These are phyloP conservation scores for Pterois miles DNA, from an alignment of 2,797 vertebrate species.

Conservation along the genomic window DNA sequence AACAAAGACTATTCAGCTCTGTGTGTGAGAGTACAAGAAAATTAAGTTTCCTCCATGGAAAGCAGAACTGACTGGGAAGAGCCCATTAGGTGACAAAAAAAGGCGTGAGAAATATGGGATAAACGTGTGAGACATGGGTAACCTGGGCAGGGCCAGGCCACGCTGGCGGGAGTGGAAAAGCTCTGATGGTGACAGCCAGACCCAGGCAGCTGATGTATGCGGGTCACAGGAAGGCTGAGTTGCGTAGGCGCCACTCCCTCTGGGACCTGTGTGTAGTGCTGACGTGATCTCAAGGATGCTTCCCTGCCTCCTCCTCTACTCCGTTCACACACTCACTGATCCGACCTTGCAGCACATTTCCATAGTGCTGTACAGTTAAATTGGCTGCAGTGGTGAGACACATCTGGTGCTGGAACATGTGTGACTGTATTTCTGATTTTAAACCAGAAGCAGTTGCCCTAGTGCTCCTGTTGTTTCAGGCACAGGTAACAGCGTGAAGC, in stretches of 20 bases:
- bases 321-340: slow-evolving; percentile 38
- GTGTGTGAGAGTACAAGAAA: neutral
- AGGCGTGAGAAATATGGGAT: slow-evolving; percentile 52
- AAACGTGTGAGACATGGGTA: slow-evolving; percentile 57
- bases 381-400: neutral
- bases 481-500: neutral
- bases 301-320: slow-evolving; percentile 34
- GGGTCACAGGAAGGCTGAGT: slow-evolving; percentile 70
- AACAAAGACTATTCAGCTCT: slow-evolving; percentile 21
- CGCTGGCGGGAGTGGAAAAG: slow-evolving; percentile 37
- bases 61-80: slow-evolving; percentile 11
- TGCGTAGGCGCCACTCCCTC: slow-evolving; percentile 61
- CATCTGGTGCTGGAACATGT: neutral
- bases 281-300: slow-evolving; percentile 47
- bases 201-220: slow-evolving; percentile 50
- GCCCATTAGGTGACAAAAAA: slow-evolving; percentile 36
- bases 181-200: slow-evolving; percentile 38
- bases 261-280: slow-evolving; percentile 51
- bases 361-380: too few relatives aligned
- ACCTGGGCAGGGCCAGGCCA: slow-evolving; percentile 67
- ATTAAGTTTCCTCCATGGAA: slow-evolving; percentile 27
- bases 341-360: slow-evolving; percentile 11
- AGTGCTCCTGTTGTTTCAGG: neutral
- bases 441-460: neutral
- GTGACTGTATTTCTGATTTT: neutral